These are phyloP conservation scores for Balaeniceps rex DNA, from an alignment of 2,113 vertebrate genomes.

Conservation along the genomic window DNA sequence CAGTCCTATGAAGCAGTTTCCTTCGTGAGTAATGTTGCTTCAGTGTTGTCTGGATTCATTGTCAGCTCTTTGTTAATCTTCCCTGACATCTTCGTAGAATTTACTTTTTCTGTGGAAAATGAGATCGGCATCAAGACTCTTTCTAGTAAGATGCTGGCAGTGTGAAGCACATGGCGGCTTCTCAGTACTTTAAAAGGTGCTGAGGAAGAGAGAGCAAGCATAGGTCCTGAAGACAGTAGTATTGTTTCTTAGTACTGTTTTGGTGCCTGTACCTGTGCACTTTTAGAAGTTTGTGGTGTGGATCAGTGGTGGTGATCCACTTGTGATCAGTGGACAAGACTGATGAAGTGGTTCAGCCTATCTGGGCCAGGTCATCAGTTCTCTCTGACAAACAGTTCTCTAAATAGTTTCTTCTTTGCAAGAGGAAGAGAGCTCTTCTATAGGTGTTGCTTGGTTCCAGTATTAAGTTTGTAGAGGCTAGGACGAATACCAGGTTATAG, in stretches of 20 bases:
- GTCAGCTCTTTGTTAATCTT: not conserved
- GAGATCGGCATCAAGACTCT: not conserved
- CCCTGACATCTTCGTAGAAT: not conserved
- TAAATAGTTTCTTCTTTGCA: not conserved
- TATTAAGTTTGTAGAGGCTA: not conserved
- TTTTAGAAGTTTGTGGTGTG: not conserved
- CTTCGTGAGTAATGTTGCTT: not conserved
- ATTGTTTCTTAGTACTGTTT: not conserved
- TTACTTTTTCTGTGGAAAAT: not conserved
- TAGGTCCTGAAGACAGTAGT: not conserved
- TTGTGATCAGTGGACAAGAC: not conserved
- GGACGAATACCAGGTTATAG: not conserved
- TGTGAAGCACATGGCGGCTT: not conserved
- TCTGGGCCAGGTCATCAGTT: not conserved
- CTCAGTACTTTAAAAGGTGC: not conserved
- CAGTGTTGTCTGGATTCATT: not conserved
- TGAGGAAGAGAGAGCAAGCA: not conserved
- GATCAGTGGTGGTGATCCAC: too few species aligned
- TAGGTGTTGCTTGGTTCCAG: not conserved
- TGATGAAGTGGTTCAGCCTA: not conserved
- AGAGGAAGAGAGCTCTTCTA: not conserved
- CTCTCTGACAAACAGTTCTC: not conserved
- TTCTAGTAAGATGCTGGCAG: not conserved
- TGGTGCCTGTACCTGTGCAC: not conserved
- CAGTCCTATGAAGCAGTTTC: not conserved